Evolutionary conservation across 2,113 vertebrate genomes (phyloP).

Genomic region (Choloepus hoffmanni): DNA sequence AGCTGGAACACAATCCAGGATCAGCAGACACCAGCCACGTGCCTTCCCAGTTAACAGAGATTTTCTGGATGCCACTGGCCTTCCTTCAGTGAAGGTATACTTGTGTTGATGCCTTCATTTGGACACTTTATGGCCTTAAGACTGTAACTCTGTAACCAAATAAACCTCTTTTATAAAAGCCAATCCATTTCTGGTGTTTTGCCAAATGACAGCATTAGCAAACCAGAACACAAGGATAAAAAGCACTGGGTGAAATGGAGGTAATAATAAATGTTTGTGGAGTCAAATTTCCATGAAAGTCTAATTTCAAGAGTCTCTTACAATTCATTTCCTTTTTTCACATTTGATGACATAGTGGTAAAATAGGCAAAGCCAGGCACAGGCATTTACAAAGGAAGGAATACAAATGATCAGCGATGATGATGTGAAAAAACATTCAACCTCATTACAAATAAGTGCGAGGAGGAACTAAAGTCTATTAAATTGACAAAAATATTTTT

Average conservation of each 20-base stretch:
- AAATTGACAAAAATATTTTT: not conserved
- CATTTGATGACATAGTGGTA: not conserved
- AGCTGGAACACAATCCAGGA: too few relatives aligned
- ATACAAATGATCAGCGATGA: not conserved
- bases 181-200: too few relatives aligned
- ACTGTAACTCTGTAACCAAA: too few relatives aligned
- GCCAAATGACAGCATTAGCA: too few relatives aligned
- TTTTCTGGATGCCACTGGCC: too few relatives aligned
- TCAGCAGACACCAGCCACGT: too few relatives aligned
- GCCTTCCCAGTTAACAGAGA: too few relatives aligned
- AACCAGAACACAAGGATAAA: not conserved
- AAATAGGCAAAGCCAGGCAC: not conserved
- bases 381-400: slow-evolving; percentile 42
- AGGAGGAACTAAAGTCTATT: not conserved
- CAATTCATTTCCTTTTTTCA: not conserved
- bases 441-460: not conserved
- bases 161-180: too few relatives aligned
- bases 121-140: too few relatives aligned
- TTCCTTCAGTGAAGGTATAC: too few relatives aligned
- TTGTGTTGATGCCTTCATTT: too few relatives aligned
- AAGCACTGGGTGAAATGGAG: not conserved
- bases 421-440: not conserved
- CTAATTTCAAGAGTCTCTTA: not conserved
- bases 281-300: not conserved
- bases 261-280: not conserved